Evolutionary conservation across 2,113 vertebrate species (phyloP).

Genomic region (Prunella himalayana): DNA sequence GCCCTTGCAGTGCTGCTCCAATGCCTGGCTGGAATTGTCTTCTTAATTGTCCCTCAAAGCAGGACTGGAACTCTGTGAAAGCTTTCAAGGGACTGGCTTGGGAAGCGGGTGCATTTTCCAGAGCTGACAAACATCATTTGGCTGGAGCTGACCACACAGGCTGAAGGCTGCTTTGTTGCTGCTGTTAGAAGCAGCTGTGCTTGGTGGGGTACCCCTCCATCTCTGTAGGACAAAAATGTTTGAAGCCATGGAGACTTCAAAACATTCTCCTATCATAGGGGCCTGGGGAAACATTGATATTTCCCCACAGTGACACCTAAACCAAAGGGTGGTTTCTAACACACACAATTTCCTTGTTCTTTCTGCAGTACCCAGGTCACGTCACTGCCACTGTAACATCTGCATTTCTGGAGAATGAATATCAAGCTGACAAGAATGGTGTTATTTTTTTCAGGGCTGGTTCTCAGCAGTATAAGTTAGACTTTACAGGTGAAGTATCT

Average conservation of each 20-base stretch:
- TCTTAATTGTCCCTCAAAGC: not conserved
- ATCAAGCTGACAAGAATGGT: slow-evolving; percentile 28
- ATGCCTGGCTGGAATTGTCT: not conserved
- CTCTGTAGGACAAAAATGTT: not conserved
- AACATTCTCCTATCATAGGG: rapidly evolving
- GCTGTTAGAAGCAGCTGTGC: not conserved
- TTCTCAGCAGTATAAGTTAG: slow-evolving; percentile 68
- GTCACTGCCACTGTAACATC: slow-evolving; percentile 68
- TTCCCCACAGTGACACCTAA: not conserved
- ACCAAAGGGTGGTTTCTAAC: not conserved
- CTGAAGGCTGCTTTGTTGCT: not conserved
- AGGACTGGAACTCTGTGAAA: not conserved
- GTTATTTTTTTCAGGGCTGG: slow-evolving; percentile 71
- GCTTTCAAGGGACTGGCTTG: not conserved
- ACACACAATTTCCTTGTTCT: not conserved
- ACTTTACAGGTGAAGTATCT: slow-evolving; percentile 73
- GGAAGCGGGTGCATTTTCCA: not conserved
- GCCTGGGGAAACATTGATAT: not conserved
- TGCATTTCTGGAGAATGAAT: slow-evolving; percentile 69
- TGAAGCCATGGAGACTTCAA: not conserved
- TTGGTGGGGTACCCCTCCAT: not conserved
- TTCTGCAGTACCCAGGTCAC: slow-evolving; percentile 66
- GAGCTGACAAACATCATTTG: not conserved
- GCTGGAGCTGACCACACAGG: not conserved
- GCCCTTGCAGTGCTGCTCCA: not conserved